phyloP scores from a whole-genome alignment of 2,888 invertebrate genomes.

The Fissipunctia ypsillon region DNA sequence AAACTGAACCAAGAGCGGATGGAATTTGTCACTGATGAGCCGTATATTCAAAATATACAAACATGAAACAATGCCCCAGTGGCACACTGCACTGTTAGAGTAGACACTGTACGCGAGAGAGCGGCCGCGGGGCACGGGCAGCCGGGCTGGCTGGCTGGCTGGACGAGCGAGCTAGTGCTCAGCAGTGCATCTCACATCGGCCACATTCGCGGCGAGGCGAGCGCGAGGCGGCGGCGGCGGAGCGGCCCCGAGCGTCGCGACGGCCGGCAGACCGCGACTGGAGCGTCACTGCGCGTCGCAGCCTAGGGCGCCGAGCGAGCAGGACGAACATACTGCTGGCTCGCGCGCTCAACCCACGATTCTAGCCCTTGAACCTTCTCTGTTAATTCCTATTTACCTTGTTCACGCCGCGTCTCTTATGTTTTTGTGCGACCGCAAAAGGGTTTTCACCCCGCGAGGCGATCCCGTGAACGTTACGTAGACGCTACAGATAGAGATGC shows the following conservation, averaged over 20 bases:
- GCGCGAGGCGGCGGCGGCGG: constrained; percentile 80
- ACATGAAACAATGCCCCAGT: constrained; percentile 82
- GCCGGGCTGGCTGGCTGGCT: constrained; percentile 58
- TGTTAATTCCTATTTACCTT: constrained; percentile 86
- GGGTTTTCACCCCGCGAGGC: constrained; percentile 88
- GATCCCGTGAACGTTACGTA: constrained; percentile 82
- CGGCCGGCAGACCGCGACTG: constrained; percentile 91
- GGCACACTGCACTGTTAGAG: constrained; percentile 79
- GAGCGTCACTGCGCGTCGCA: constrained; percentile 88
- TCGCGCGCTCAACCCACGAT: constrained; percentile 80
- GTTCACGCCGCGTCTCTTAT: constrained; percentile 80
- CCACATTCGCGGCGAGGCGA: constrained; percentile 81
- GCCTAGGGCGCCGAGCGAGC: constrained; percentile 88
- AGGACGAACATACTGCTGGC: constrained; percentile 84
- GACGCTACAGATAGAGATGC: constrained; percentile 88
- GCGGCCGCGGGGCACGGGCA: constrained; percentile 64
- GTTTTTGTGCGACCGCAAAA: constrained; percentile 84
- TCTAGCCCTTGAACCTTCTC: constrained; percentile 88
- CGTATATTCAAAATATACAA: constrained; percentile 71
- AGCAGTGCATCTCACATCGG: constrained; percentile 83
- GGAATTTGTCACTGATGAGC: constrained; percentile 71
- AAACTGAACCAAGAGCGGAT: constrained; percentile 66
- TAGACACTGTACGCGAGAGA: constrained; percentile 60
- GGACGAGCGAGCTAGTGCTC: constrained; percentile 72
- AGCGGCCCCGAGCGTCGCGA: constrained; percentile 89